These are phyloP conservation scores for Cataglyphis cursor DNA, from an alignment of 2,888 invertebrate species.

Conservation along the genomic window DNA sequence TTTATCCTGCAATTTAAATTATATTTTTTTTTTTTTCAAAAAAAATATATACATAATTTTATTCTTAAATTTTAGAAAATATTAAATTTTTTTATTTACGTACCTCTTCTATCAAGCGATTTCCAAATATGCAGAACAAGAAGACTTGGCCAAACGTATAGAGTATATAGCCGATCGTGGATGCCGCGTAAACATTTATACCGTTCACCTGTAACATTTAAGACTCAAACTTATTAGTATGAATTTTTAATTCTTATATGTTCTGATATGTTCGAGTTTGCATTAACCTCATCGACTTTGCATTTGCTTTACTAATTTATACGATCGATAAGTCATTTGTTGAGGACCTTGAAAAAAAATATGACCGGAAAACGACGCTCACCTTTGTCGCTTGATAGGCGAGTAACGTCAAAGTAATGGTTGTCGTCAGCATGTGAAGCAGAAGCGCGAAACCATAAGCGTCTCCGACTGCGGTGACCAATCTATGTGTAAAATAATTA, in stretches of 20 bases:
- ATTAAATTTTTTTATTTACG: background rate
- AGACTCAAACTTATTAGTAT: slow-evolving; percentile 29
- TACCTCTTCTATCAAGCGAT: slow-evolving; percentile 95
- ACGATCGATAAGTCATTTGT: slow-evolving; percentile 30
- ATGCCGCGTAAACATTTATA: slow-evolving; percentile 92
- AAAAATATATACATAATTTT: background rate
- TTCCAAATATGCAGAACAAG: slow-evolving; percentile 95
- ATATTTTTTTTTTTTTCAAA: background rate
- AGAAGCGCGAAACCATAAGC: slow-evolving; percentile 94
- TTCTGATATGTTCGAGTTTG: background rate
- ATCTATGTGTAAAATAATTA: slow-evolving; percentile 86
- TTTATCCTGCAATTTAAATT: background rate
- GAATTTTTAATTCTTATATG: slow-evolving; percentile 30
- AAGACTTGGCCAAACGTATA: slow-evolving; percentile 95
- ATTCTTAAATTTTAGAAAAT: background rate
- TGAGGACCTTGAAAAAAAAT: slow-evolving; percentile 30
- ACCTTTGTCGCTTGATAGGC: slow-evolving; percentile 96
- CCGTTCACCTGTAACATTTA: slow-evolving; percentile 89
- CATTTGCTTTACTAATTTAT: slow-evolving; percentile 39
- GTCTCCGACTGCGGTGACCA: slow-evolving; percentile 94
- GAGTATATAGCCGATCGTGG: slow-evolving; percentile 92
- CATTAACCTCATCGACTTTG: slow-evolving; percentile 24
- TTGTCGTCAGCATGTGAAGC: slow-evolving; percentile 94
- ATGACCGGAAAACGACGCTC: slow-evolving; percentile 55
- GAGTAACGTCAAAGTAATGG: slow-evolving; percentile 93